Evolutionary conservation across 2,797 vertebrate genomes (phyloP).

Genomic region (Eulemur albifrons): DNA sequence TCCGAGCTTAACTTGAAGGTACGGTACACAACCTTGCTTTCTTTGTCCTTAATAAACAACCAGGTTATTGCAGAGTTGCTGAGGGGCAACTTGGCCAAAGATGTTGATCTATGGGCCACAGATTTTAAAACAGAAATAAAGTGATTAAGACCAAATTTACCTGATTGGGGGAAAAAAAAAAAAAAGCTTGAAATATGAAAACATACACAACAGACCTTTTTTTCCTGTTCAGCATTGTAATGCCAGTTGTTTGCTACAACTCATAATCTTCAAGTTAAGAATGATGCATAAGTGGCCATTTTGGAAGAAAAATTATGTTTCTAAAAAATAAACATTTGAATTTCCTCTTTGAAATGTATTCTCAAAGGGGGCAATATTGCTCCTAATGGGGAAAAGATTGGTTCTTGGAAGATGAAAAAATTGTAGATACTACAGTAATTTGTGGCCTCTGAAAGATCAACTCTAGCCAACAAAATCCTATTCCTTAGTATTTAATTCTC

Average conservation of each 20-base stretch:
- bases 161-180: neutral
- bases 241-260: neutral
- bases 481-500: neutral
- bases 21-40: conserved; percentile 35
- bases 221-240: neutral
- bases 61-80: neutral
- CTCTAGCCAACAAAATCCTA: neutral
- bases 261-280: conserved; percentile 30
- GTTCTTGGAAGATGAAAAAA: neutral
- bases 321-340: conserved; percentile 8
- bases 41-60: neutral
- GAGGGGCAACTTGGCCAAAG: neutral
- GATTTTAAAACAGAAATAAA: conserved; percentile 53
- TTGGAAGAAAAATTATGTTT: neutral
- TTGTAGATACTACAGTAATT: neutral
- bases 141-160: conserved; percentile 5
- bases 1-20: conserved; percentile 70
- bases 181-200: neutral
- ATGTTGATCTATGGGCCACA: neutral
- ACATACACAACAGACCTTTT: neutral
- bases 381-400: neutral
- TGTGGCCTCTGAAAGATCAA: neutral
- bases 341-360: neutral
- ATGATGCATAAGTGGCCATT: neutral
- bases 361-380: neutral